Percentiles rank a stretch among this genome's conserved stretches.
These are phyloP conservation scores for Hydropotes inermis DNA, from an alignment of 2,113 vertebrate species.

Conservation along the genomic window DNA sequence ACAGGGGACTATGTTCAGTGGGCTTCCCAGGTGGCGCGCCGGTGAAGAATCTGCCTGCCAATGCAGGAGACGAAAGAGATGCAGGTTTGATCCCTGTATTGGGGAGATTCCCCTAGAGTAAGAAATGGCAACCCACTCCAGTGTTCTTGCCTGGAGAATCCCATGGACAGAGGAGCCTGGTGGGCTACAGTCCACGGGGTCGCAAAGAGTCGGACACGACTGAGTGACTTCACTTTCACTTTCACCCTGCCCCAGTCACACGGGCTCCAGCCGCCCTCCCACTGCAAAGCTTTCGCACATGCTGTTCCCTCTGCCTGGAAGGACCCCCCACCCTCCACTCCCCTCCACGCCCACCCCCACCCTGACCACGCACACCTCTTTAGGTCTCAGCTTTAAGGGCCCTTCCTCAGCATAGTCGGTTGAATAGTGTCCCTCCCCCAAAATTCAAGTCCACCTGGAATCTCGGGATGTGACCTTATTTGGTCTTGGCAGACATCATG, in stretches of 20 bases:
- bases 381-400: background rate
- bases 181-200: too few species aligned
- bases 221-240: too few species aligned
- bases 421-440: background rate
- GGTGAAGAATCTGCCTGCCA: background rate
- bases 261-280: background rate
- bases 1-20: background rate
- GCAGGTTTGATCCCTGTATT: fast-evolving
- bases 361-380: background rate
- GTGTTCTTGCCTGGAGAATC: too few species aligned
- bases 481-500: background rate
- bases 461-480: background rate
- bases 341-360: background rate
- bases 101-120: background rate
- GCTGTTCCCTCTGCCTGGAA: background rate
- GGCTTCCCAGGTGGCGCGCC: background rate
- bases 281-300: fast-evolving
- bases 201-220: too few species aligned
- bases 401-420: background rate
- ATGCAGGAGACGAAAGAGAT: background rate
- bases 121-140: background rate
- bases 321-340: too few species aligned
- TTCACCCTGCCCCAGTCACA: too few species aligned
- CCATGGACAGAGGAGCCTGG: too few species aligned
- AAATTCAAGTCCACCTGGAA: background rate